Evolutionary conservation across 2,888 invertebrate genomes (phyloP).

Genomic region (Machimus atricapillus): DNA sequence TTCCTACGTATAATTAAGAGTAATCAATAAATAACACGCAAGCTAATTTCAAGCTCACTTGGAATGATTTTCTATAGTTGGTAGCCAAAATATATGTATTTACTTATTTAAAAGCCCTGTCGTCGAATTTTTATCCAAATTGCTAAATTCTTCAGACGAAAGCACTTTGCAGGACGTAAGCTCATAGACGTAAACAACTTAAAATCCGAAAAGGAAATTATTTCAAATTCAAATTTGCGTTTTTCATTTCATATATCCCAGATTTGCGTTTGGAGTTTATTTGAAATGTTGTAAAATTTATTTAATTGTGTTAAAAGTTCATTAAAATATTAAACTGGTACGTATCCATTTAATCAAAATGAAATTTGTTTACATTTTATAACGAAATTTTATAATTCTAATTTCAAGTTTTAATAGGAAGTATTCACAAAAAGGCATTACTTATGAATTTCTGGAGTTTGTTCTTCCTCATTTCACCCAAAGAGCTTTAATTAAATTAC

Average conservation of each 20-base stretch:
- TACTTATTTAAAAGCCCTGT: background rate
- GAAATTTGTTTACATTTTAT: too few relatives aligned
- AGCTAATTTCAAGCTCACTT: background rate
- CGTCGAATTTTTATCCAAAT: background rate
- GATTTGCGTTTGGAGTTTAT: too few relatives aligned
- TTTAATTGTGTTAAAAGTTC: too few relatives aligned
- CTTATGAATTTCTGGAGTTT: too few relatives aligned
- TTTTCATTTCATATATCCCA: too few relatives aligned
- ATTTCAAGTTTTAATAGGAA: background rate
- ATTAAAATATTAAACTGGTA: too few relatives aligned
- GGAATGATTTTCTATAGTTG: background rate
- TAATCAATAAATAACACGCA: conserved; percentile 8
- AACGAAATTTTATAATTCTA: too few relatives aligned
- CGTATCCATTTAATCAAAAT: too few relatives aligned
- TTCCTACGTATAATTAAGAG: background rate
- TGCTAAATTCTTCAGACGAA: background rate
- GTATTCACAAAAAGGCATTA: background rate
- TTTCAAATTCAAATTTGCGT: background rate
- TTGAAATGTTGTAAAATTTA: too few relatives aligned
- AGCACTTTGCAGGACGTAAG: background rate
- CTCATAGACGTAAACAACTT: background rate
- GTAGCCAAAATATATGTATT: background rate
- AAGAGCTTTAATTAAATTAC: too few relatives aligned
- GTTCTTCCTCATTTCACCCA: too few relatives aligned
- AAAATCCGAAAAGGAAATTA: background rate